These are phyloP conservation scores for Papilio machaon DNA, from an alignment of 1,140 invertebrate genomes.

Conservation along the genomic window DNA sequence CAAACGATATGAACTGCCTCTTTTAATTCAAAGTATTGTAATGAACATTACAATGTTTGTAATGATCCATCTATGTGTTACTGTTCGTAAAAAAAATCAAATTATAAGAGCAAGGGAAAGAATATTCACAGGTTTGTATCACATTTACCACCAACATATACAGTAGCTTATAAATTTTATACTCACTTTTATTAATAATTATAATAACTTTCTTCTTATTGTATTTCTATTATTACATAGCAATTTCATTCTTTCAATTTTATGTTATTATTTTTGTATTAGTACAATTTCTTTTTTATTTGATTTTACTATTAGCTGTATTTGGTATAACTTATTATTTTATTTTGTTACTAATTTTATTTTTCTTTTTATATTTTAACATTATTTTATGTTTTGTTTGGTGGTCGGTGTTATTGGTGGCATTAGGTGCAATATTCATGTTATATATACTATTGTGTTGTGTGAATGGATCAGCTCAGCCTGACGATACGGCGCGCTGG, in stretches of 20 bases:
- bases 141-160: neutral
- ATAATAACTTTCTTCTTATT: slow-evolving; percentile 12
- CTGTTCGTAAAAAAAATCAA: slow-evolving; percentile 92
- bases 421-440: slow-evolving; percentile 81
- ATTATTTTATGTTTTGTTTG: slow-evolving; percentile 79
- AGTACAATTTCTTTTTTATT: slow-evolving; percentile 23
- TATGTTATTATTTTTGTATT: slow-evolving; percentile 27
- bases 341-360: slow-evolving; percentile 44
- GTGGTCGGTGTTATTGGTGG: slow-evolving; percentile 77
- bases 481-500: slow-evolving; percentile 79
- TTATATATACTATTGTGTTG: slow-evolving; percentile 82
- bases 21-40: slow-evolving; percentile 97
- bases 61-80: slow-evolving; percentile 97
- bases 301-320: slow-evolving; percentile 3
- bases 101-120: slow-evolving; percentile 89
- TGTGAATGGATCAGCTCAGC: slow-evolving; percentile 79
- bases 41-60: slow-evolving; percentile 98
- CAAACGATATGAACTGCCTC: slow-evolving; percentile 96
- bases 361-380: slow-evolving; percentile 55
- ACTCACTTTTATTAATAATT: slow-evolving; percentile 1
- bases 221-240: neutral
- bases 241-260: slow-evolving; percentile 20
- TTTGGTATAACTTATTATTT: slow-evolving; percentile 16
- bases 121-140: slow-evolving; percentile 91
- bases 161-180: slow-evolving; percentile 35